Evolutionary conservation across 2,797 vertebrate species (phyloP).

Genomic region (Streptopelia turtur): DNA sequence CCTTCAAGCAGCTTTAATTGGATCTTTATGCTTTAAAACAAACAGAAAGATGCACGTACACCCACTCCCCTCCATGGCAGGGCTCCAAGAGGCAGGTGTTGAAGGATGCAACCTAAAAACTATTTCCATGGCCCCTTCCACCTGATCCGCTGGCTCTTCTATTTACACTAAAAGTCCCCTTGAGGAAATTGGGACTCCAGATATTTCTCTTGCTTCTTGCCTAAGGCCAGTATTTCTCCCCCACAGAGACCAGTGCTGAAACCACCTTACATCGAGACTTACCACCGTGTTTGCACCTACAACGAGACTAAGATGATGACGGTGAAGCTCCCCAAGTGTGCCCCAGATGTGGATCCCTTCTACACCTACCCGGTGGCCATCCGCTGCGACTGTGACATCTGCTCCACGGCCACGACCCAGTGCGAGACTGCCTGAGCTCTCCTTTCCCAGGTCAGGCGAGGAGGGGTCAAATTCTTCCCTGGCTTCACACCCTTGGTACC

Average conservation of each 20-base stretch:
- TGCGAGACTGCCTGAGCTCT: conserved; percentile 83
- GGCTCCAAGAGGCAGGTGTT: not conserved
- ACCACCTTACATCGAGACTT: conserved; percentile 88
- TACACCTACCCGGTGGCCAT: conserved; percentile 91
- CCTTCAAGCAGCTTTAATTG: not conserved
- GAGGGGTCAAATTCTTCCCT: not conserved
- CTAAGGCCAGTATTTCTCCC: not conserved
- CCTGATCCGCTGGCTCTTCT: not conserved
- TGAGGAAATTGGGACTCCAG: not conserved
- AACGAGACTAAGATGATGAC: conserved; percentile 85
- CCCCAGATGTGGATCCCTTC: conserved; percentile 78
- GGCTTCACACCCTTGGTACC: not conserved
- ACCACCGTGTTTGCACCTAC: conserved; percentile 92
- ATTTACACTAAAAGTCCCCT: not conserved
- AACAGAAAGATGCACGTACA: not conserved
- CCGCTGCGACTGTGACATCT: conserved; percentile 88
- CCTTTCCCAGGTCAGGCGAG: rapidly evolving
- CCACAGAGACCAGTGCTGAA: conserved; percentile 88
- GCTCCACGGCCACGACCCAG: conserved; percentile 88
- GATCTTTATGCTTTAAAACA: not conserved
- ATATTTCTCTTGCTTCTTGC: not conserved
- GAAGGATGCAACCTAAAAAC: not conserved
- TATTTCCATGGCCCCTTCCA: not conserved
- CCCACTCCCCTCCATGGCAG: not conserved
- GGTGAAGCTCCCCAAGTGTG: conserved; percentile 86